Base-by-base conservation (phyloP, 2,113 vertebrate genomes). In the Callopanchax toddi region DNA sequence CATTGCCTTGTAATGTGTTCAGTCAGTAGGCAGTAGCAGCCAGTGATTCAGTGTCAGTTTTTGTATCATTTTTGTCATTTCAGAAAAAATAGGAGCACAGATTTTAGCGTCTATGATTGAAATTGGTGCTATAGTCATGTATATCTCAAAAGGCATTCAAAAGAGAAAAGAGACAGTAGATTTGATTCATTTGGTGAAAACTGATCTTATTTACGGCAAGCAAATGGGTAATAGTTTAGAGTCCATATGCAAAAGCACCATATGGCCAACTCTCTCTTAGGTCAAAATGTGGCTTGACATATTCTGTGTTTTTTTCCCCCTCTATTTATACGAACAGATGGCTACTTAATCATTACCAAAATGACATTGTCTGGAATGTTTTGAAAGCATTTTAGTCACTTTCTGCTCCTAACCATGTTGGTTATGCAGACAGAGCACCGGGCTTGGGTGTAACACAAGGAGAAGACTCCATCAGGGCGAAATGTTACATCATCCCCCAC, bases 121-220 rank as follows among this genome's bases (percentile, higher is more conserved):
- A 12, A 37, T 12, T 11, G 4, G 36, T 37, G 12, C 11, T 11
- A 37, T 37, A 37, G 2, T 37, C 4, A 37, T 37, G 36, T 37
- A 12, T 29, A n/a, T 32, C n/a, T 43, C n/a, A 43, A n/a, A 44
- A 44, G 46, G 60, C 55, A 4, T 39, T n/a, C 21, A 61, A 11
- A 39, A 57, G 37, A 16, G 67, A 22, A 61, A 60, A 48, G 25
- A 58, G 58, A 40, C 73, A 71, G 11, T 39, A 39, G 37, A 57
- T 49, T 74, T 55, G 46, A 18, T 60, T 17, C 2, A 15, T 46
- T n/a, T 43, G 37, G 48, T 78, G 76, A 71, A 81, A 77, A 82
- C 52, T 56, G 55, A 85, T 78, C 57, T 66, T 46, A 79, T 79
- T 76, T 72, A 58, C 29, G 20, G 16, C 51, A 34, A 64, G 43